phyloP scores from a whole-genome alignment of 2,888 invertebrate genomes.

The Archips crataeganus region DNA sequence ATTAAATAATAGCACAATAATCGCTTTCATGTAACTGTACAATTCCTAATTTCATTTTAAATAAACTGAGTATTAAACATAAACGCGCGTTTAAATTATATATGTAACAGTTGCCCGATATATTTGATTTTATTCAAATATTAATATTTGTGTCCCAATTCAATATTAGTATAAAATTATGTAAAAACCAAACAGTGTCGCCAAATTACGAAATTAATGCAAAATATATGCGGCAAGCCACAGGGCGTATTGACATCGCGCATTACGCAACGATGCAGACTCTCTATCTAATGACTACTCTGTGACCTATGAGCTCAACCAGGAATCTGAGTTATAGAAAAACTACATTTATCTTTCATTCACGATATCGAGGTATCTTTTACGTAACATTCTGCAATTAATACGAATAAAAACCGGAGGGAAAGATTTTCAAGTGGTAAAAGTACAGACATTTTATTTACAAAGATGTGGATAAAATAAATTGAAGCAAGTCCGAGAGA shows the following conservation, averaged over 20 bases:
- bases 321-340: conserved; percentile 32
- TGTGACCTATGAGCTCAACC: conserved; percentile 38
- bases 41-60: too few relatives aligned
- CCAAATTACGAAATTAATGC: conserved; percentile 41
- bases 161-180: conserved; percentile 32
- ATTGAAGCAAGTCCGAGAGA: too few relatives aligned
- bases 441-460: too few relatives aligned
- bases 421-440: too few relatives aligned
- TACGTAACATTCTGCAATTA: neutral
- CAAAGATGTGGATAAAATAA: too few relatives aligned
- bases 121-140: neutral
- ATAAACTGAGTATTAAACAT: too few relatives aligned
- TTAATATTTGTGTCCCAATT: conserved; percentile 21
- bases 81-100: neutral
- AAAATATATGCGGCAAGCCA: conserved; percentile 30
- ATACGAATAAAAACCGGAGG: neutral
- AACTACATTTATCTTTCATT: conserved; percentile 23
- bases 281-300: conserved; percentile 38
- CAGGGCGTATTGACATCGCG: conserved; percentile 25
- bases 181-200: conserved; percentile 33
- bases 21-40: too few relatives aligned
- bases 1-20: too few relatives aligned
- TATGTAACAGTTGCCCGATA: neutral
- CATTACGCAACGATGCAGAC: conserved; percentile 33
- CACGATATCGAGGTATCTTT: neutral